Conservation (phyloP, 2,113 vertebrate genomes). For the Cavia aperea region DNA sequence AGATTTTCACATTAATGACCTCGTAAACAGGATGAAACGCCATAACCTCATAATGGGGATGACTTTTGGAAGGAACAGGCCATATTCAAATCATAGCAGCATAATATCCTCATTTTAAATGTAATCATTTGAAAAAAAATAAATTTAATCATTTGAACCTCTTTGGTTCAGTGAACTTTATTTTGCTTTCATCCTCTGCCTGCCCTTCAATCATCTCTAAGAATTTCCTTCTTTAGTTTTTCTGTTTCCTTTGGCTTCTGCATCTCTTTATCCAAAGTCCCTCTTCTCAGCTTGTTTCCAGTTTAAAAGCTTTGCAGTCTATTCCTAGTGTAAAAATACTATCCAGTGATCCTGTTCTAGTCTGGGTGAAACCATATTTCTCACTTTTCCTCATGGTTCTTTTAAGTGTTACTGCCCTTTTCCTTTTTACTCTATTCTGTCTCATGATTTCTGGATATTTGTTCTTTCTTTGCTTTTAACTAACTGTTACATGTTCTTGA, state of each 20-base stretch:
- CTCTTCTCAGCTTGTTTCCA: neutral
- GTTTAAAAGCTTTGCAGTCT: slow-evolving; percentile 19
- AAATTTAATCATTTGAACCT: neutral
- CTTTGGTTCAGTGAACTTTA: neutral
- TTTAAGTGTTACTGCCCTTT: neutral
- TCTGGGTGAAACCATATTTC: neutral
- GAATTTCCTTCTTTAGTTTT: neutral
- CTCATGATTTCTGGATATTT: neutral
- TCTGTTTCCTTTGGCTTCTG: slow-evolving; percentile 41
- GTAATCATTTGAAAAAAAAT: neutral
- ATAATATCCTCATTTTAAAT: slow-evolving; percentile 2
- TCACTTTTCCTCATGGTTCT: neutral
- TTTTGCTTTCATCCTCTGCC: neutral
- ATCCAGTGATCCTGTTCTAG: neutral
- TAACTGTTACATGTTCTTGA: neutral
- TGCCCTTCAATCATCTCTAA: neutral
- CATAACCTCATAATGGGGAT: neutral
- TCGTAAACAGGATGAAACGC: too few species aligned
- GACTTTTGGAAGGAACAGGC: neutral
- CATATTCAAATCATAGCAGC: neutral
- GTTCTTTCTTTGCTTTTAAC: slow-evolving; percentile 2
- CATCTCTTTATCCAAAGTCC: neutral
- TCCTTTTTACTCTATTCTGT: neutral
- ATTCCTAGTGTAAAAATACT: neutral
- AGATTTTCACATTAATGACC: neutral